Evolutionary conservation across 1,140 invertebrate genomes (phyloP), one percentile per base, ranked within the genome.

Genomic region (Marisa cornuarietis): DNA sequence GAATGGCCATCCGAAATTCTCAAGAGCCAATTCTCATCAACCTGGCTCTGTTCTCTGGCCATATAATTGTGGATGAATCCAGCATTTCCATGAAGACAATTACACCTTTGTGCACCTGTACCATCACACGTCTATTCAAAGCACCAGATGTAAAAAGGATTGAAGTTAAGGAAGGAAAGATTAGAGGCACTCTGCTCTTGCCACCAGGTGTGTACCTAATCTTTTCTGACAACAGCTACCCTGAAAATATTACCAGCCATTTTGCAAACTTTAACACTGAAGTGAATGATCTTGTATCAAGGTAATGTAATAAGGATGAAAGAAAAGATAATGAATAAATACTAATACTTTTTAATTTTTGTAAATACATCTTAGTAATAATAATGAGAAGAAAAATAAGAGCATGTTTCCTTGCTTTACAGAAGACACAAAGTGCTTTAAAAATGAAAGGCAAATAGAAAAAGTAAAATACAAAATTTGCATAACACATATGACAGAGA

Each of bases 121-220:
- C 71, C 18, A 62, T 74, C 14, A 22, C 62, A 20, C 26, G 62
- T 16, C 52, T 54, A n/a, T 31, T 26, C 22, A 73, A 65, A 63
- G 13, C 69, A 18, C 22, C 31, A 4, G 71, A 74, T 13, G 71
- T 72, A 24, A 74, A 52, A 16, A 22, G 62, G 51, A 74, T 74
- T 72, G 71, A 54, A 73, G 31, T 72, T 5, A 66, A 54, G n/a
- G 71, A 66, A 26, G 71, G 71, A 26, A 49, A 16, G 8, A 58
- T 72, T 9, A 54, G 71, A n/a, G 71, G 71, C 22, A 72, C 18
- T 22, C 61, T 73, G 2, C 66, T 79, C 31, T 22, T 72, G 73
- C 71, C 69, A 18, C 62, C 61, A 63, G 71, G 62, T 66, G 52
- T 10, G 22, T 71, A 49, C 16, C 16, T n/a, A 10, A 18, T 31